Conservation (phyloP, 2,113 vertebrate species). For the Zosterops pallidus region DNA sequence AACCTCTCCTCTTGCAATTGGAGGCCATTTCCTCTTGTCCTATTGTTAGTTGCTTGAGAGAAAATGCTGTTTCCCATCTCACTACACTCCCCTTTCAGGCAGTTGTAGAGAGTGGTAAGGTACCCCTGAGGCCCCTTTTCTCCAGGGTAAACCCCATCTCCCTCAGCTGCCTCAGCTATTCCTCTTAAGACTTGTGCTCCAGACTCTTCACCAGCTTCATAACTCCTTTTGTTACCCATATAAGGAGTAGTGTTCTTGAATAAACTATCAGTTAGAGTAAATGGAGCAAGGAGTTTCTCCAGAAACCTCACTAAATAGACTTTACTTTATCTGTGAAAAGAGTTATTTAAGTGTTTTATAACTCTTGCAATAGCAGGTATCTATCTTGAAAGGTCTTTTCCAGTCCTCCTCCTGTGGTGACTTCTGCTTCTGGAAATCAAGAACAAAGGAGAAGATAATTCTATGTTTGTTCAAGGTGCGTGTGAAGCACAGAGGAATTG, state of each 20-base stretch:
- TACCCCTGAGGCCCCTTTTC: not conserved
- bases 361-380: not conserved
- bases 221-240: not conserved
- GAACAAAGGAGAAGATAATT: not conserved
- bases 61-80: not conserved
- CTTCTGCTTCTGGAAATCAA: not conserved
- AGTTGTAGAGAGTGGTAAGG: not conserved
- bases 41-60: accelerated
- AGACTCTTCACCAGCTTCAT: not conserved
- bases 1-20: not conserved
- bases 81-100: not conserved
- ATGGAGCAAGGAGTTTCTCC: not conserved
- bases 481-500: not conserved
- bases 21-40: not conserved
- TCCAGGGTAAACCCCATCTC: not conserved
- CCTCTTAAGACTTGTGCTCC: not conserved
- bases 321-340: not conserved
- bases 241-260: not conserved
- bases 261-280: not conserved
- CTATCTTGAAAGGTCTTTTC: not conserved
- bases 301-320: not conserved
- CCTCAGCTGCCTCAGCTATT: not conserved
- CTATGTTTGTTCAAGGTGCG: not conserved
- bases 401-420: not conserved
- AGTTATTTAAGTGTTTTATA: not conserved